Base-by-base conservation (phyloP, 2,888 invertebrate genomes). In the Brachypalpus laphriformis region DNA sequence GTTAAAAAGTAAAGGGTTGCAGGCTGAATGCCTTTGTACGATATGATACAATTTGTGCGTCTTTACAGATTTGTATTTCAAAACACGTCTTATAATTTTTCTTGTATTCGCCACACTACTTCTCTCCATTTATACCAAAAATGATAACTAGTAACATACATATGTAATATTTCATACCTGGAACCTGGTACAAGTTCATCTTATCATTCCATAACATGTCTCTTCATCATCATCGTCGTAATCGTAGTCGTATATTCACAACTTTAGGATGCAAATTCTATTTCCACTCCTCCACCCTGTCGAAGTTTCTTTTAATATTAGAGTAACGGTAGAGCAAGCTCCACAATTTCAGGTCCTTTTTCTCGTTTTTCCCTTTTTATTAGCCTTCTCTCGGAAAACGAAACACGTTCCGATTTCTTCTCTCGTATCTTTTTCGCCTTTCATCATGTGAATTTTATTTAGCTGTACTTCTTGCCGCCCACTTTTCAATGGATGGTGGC, bases 361-460 rank as follows among this genome's bases (percentile, higher is more conserved):
- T 22, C 14, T 28, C 40, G 59, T 49, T 65, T 65, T 63, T 6
- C 14, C n/a, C 9, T 47, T 31, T 65, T 65, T 65, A 34, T 65
- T 65, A 65, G 20, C 65, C 11, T 0, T 18, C 31, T 49, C 49
- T 8, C 49, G n/a, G 0, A 6, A 42, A 20, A 22, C 57, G 37
- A 59, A 42, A 51, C 72, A 70, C 70, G 61, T 63, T 34, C 77
- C 59, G 37, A 59, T 66, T 77, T 70, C 71, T 49, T 65, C 47
- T 37, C 11, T 28, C 25, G 40, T 34, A 66, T 66, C 70, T 20
- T 78, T 63, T 63, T 57, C 78, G 63, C 31, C 47, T 72, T 80
- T 77, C 68, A 61, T 77, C 65, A 66, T 72, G 49, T 47, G 56
- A 57, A 47, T 70, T 77, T 61, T 68, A 56, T 68, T 68, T 34